Conservation (phyloP, 2,113 vertebrate genomes). For the Rhinichthys klamathensis region DNA sequence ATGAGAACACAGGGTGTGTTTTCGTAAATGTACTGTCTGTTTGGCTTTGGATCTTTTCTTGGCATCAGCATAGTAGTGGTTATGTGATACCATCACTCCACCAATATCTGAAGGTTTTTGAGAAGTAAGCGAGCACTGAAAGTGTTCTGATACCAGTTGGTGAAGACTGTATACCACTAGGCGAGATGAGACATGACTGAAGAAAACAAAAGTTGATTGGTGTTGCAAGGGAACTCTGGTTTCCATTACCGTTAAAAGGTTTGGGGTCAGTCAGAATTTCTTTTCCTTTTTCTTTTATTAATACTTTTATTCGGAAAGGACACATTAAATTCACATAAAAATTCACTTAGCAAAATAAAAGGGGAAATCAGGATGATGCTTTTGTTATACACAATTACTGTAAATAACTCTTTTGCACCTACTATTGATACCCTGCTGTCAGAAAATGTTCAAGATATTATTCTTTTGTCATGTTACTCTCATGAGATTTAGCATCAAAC, state of each 20-base stretch:
- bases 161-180: not conserved
- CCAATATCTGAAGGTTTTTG: not conserved
- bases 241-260: not conserved
- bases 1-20: not conserved
- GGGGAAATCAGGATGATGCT: not conserved
- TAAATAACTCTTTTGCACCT: not conserved
- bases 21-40: constrained; percentile 10
- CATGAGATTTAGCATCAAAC: not conserved
- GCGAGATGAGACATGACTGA: not conserved
- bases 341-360: no score
- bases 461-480: not conserved
- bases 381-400: not conserved
- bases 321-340: not conserved
- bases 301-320: not conserved
- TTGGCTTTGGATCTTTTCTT: constrained; percentile 8
- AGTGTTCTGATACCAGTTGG: not conserved
- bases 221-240: not conserved
- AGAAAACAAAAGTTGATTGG: not conserved
- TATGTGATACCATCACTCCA: not conserved
- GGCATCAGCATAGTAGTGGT: not conserved
- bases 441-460: no score
- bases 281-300: not conserved
- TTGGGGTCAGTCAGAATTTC: no score
- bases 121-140: not conserved
- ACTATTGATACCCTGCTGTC: no score